phyloP scores from a whole-genome alignment of 1,140 invertebrate species.

The Littorina saxatilis region DNA sequence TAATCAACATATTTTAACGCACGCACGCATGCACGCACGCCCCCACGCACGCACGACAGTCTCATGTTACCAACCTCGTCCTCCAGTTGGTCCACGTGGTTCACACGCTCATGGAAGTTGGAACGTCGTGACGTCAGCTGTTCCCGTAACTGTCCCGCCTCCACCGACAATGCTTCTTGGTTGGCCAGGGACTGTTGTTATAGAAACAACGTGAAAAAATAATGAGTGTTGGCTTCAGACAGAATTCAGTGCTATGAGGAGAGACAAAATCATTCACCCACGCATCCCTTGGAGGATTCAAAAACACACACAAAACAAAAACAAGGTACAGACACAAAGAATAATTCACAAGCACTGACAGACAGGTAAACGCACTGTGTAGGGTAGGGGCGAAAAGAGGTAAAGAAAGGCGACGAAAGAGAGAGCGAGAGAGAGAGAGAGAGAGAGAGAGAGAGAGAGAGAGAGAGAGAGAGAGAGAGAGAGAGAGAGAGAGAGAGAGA shows the following conservation, averaged over 20 bases:
- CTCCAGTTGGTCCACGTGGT: slow-evolving; percentile 12
- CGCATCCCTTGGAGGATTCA: no score
- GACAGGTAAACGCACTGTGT: no score
- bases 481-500: background rate
- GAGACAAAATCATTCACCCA: no score
- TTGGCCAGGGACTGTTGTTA: slow-evolving; percentile 10
- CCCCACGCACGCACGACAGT: no score
- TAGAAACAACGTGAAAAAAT: background rate
- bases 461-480: background rate
- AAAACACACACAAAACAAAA: no score
- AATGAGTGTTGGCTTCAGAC: background rate
- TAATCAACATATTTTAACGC: no score
- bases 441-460: slow-evolving; percentile 5
- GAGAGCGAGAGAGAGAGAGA: slow-evolving; percentile 17
- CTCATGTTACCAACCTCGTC: slow-evolving; percentile 13
- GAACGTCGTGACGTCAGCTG: slow-evolving; percentile 26
- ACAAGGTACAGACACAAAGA: background rate
- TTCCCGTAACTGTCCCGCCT: slow-evolving; percentile 2
- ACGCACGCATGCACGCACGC: no score
- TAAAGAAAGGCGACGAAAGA: background rate
- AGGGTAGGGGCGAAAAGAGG: background rate
- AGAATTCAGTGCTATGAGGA: background rate
- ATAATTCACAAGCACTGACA: background rate
- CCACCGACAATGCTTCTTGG: slow-evolving; percentile 21
- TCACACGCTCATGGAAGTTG: background rate